phyloP scores from a whole-genome alignment of 2,888 invertebrate species.

The Smittia aterrima region DNA sequence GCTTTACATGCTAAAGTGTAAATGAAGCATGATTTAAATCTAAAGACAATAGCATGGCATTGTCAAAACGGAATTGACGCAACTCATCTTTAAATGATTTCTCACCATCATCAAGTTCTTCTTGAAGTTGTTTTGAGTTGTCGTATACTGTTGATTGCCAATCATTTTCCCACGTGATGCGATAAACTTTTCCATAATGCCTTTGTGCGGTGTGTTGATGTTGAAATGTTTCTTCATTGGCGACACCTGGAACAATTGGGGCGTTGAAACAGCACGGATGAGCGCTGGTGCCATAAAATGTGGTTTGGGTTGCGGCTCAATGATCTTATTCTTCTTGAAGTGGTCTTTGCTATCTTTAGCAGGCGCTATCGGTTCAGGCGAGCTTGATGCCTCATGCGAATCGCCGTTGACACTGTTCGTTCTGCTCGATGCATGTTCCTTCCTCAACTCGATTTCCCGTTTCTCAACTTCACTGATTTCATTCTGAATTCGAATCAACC shows the following conservation, averaged over 20 bases:
- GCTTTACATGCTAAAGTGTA: too few species aligned
- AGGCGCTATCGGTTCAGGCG: slow-evolving; percentile 1
- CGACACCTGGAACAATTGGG: slow-evolving; percentile 46
- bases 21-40: too few species aligned
- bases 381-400: slow-evolving; percentile 18
- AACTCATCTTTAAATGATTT: neutral
- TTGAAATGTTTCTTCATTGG: slow-evolving; percentile 60
- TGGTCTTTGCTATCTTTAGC: slow-evolving; percentile 19
- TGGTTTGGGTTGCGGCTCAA: slow-evolving; percentile 40
- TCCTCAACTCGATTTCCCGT: slow-evolving; percentile 74
- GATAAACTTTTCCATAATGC: slow-evolving; percentile 82
- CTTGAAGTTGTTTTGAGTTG: slow-evolving; percentile 45
- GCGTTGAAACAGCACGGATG: slow-evolving; percentile 51
- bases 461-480: slow-evolving; percentile 85
- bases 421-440: slow-evolving; percentile 55
- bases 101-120: slow-evolving; percentile 41
- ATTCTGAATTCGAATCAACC: slow-evolving; percentile 78
- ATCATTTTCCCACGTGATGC: slow-evolving; percentile 73
- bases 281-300: slow-evolving; percentile 44
- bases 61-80: too few species aligned
- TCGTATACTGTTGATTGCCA: slow-evolving; percentile 46
- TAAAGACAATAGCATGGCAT: too few species aligned
- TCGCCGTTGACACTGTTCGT: slow-evolving; percentile 47
- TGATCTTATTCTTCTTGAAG: slow-evolving; percentile 42
- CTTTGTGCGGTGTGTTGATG: slow-evolving; percentile 66